Conservation (phyloP, 2,113 vertebrate genomes). For the Rissa tridactyla region DNA sequence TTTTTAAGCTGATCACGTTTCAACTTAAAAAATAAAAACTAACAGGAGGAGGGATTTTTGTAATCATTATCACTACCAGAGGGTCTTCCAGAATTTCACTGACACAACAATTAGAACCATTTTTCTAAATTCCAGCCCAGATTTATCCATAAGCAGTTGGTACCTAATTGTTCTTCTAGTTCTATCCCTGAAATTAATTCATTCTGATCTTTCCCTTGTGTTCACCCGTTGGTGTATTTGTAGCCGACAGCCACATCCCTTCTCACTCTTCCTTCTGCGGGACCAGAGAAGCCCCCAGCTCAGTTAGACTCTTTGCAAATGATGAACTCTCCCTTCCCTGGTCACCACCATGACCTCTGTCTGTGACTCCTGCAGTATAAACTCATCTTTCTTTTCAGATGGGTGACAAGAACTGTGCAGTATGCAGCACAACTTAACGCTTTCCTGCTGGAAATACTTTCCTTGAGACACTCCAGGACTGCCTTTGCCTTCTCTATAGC, state of each 20-base stretch:
- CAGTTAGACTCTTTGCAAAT: background rate
- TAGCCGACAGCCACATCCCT: background rate
- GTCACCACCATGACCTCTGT: background rate
- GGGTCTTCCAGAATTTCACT: background rate
- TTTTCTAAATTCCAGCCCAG: background rate
- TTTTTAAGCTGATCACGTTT: background rate
- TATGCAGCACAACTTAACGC: background rate
- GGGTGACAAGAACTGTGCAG: background rate
- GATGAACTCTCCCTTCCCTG: background rate
- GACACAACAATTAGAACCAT: background rate
- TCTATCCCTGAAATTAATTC: background rate
- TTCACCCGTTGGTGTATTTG: background rate
- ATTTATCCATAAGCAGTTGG: background rate
- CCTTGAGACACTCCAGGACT: background rate
- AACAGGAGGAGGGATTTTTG: background rate
- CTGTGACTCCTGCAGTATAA: background rate
- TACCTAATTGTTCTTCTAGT: background rate
- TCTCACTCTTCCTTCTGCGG: background rate
- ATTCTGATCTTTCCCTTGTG: background rate
- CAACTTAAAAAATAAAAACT: background rate
- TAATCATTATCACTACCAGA: fast-evolving
- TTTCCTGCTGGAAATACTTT: background rate
- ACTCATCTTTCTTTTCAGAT: background rate
- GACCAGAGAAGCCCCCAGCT: background rate
- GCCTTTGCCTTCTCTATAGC: background rate